Evolutionary conservation across 2,113 vertebrate genomes (phyloP), one percentile per base, ranked within the genome.

Genomic region (Zingel zingel): DNA sequence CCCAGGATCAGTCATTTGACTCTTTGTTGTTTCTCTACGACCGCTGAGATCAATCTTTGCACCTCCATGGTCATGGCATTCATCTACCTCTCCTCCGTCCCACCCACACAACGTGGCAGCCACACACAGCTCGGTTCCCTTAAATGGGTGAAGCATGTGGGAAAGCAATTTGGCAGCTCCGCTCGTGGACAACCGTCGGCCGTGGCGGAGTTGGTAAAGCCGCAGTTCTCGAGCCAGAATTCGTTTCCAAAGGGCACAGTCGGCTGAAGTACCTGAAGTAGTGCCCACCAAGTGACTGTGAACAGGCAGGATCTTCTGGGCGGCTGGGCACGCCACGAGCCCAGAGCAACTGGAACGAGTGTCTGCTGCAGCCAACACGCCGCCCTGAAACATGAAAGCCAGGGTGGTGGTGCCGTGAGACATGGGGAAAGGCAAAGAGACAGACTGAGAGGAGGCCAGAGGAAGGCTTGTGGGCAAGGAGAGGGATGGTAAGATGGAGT

Each of bases 351-450:
- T 97, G 54, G 97, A 97, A 0, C 97, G 96, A 0, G 97, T 97
- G 82, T 97, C 97, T 0, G 97, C 97, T 0, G 97, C 97, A 0
- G 96, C 97, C 5, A 97, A 89, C 33, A 96, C 96, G 0, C 97
- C 97, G 0, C 96, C 95, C 33, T 93, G 94, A 70, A 97, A 97
- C 39, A 93, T 77, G 84, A 98, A 97, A 12, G 96, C 97, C 69
- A 98, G 90, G 0, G 97, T 98, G 68, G 97, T 98, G 58, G 97
- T 98, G 64, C 97, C 97, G 0, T 97, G 97, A 61, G 93, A 88
- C 79, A 94, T 87, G 15, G 94, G 93, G 53, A 96, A 96, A 12
- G 95, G 95, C 13, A 93, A 79, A 25, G 91, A 94, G 68, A 91
- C 94, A 11, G 89, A 43, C 19, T 85, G 92, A 82, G 88, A 83